Conservation (phyloP, 2,888 invertebrate genomes). For the Caenorhabditis sp. region DNA sequence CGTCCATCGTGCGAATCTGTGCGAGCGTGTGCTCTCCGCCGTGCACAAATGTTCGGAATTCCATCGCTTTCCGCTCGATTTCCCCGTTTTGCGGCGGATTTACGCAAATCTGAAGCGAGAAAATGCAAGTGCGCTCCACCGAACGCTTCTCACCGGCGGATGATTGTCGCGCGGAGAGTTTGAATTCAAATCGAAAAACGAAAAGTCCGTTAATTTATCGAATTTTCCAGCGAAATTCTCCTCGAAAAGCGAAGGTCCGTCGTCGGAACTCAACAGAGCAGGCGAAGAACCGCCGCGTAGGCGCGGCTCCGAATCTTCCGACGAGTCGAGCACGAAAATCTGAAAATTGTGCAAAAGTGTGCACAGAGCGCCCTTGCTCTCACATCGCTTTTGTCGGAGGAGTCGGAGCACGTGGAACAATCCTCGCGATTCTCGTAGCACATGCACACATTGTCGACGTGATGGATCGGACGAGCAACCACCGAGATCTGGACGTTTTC, state of each 20-base stretch:
- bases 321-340: not conserved
- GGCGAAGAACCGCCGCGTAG: not conserved
- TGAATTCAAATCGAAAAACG: not conserved
- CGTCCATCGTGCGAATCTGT: too few relatives aligned
- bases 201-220: not conserved
- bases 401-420: slow-evolving; percentile 33
- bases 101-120: not conserved
- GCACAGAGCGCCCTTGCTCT: not conserved
- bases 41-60: not conserved
- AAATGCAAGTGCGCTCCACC: not conserved
- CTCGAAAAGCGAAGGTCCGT: slow-evolving; percentile 11
- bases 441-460: slow-evolving; percentile 9
- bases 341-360: not conserved
- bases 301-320: not conserved
- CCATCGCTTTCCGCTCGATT: not conserved
- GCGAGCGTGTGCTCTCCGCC: too few relatives aligned
- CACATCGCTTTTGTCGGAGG: slow-evolving; percentile 21
- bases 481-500: slow-evolving; percentile 18
- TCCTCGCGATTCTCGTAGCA: slow-evolving; percentile 39
- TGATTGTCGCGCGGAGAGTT: not conserved
- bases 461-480: slow-evolving; percentile 11
- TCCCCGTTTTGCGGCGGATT: too few relatives aligned
- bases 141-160: not conserved
- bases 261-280: not conserved
- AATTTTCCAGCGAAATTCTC: not conserved